These are phyloP conservation scores for Plebejus melissa DNA, from an alignment of 2,888 invertebrate species.

Conservation along the genomic window DNA sequence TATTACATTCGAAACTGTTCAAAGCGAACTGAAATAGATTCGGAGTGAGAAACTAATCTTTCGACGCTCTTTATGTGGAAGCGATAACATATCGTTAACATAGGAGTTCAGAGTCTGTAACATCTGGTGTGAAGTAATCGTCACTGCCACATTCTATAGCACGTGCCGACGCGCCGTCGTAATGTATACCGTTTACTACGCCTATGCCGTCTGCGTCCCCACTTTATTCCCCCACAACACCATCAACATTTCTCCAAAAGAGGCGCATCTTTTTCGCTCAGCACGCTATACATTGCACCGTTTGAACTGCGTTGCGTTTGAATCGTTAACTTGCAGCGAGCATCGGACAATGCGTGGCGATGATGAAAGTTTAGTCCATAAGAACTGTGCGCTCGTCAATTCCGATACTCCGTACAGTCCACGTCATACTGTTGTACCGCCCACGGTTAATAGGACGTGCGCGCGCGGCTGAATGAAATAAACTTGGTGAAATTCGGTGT, in stretches of 20 bases:
- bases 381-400: conserved; percentile 56
- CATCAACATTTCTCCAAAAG: conserved; percentile 43
- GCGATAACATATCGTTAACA: conserved; percentile 34
- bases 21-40: conserved; percentile 13
- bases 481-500: conserved; percentile 53
- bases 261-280: conserved; percentile 37
- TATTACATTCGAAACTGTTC: conserved; percentile 8
- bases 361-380: conserved; percentile 43
- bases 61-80: conserved; percentile 25
- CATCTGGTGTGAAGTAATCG: conserved; percentile 60
- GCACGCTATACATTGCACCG: conserved; percentile 45
- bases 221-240: conserved; percentile 46
- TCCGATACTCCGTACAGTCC: conserved; percentile 49
- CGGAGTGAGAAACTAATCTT: conserved; percentile 24
- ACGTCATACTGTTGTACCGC: conserved; percentile 72
- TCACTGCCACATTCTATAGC: conserved; percentile 50
- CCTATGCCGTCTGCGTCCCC: conserved; percentile 48
- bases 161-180: conserved; percentile 65
- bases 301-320: conserved; percentile 20
- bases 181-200: conserved; percentile 50
- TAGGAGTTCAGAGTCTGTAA: conserved; percentile 41
- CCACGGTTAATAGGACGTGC: conserved; percentile 69
- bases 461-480: conserved; percentile 48
- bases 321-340: conserved; percentile 43
- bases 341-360: conserved; percentile 51